Evolutionary conservation across 64 coral and sea anemone species (phyloP), one percentile per base, ranked within the genome.

Genomic region (Stylophora pistillata): DNA sequence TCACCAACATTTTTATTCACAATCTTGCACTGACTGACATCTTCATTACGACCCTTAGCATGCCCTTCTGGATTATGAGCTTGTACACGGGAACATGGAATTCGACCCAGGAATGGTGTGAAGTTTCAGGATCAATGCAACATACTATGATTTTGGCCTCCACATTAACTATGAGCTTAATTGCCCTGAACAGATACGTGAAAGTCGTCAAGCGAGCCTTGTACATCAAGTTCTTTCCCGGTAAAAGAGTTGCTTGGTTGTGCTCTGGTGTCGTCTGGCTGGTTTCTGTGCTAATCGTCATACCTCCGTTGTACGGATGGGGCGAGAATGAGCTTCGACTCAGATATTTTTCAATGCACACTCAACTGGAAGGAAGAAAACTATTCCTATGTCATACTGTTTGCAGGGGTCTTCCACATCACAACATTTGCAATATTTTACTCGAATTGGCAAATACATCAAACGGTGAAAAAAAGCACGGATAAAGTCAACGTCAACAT

Each of bases 231-330:
- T 26, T 92, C 10, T 87, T 92, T 56, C 61, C 74, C 0, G 74
- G 85, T 14, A 71, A 74, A 86, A 23, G 83, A 58, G 30, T 71
- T 5, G 84, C 90, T 27, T 74, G 63, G 6, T 21, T 92, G 0
- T 70, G 74, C 74, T 69, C 73, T 28, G 23, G 76, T 17, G 66
- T 92, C 17, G 77, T 85, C 18, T 87, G 90, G 90, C 20, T 87
- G 21, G 60, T 87, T 20, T 58, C 82, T 9, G 28, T 64, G 58
- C 26, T 92, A 30, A 56, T 87, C 7, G 76, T 83, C n/a, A 87
- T 53, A 70, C 90, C 90, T 15, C 90, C 90, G 2, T 83, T 92
- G 21, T 92, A 87, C 74, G 90, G 90, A 23, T 86, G 82, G 90
- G 90, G 90, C n/a, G 15, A 76, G 65, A 41, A 85, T 92, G 33